A percentile compares a stretch with the other conserved stretches of the same genome.
phyloP scores from a whole-genome alignment of 2,113 vertebrate genomes.

The Speoplatyrhinus poulsoni region DNA sequence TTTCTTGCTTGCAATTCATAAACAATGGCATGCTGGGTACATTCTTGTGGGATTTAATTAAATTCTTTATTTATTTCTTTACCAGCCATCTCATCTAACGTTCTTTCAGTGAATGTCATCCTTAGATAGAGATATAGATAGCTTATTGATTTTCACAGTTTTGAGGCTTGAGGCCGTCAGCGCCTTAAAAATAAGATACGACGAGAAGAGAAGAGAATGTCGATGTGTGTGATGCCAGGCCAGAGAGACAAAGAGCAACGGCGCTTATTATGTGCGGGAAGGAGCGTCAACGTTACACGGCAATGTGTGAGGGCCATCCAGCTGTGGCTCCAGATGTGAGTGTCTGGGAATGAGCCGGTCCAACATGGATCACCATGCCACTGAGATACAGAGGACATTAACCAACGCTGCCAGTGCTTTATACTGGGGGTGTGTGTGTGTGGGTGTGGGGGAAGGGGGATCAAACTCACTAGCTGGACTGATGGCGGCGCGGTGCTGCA shows the following conservation, averaged over 20 bases:
- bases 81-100: slow-evolving; percentile 31
- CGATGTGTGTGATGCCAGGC: no score
- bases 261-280: no score
- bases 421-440: background rate
- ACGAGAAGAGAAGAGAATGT: background rate
- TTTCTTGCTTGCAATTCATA: slow-evolving; percentile 1
- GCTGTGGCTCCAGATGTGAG: background rate
- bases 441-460: slow-evolving; percentile 24
- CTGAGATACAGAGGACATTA: background rate
- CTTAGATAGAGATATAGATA: background rate
- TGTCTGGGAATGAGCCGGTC: no score
- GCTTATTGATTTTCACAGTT: no score
- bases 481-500: slow-evolving; percentile 73
- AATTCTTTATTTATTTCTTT: slow-evolving; percentile 15
- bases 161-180: no score
- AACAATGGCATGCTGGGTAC: slow-evolving; percentile 28
- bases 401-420: background rate
- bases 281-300: no score
- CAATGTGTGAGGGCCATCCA: background rate
- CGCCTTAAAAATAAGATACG: background rate
- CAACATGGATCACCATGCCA: no score
- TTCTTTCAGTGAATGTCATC: slow-evolving; percentile 3
- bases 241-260: no score
- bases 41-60: slow-evolving; percentile 32
- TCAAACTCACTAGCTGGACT: slow-evolving; percentile 64